Evolutionary conservation across 2,888 invertebrate species (phyloP), one percentile per base, ranked within the genome.

Genomic region (Glyphotaelius pellucidus): DNA sequence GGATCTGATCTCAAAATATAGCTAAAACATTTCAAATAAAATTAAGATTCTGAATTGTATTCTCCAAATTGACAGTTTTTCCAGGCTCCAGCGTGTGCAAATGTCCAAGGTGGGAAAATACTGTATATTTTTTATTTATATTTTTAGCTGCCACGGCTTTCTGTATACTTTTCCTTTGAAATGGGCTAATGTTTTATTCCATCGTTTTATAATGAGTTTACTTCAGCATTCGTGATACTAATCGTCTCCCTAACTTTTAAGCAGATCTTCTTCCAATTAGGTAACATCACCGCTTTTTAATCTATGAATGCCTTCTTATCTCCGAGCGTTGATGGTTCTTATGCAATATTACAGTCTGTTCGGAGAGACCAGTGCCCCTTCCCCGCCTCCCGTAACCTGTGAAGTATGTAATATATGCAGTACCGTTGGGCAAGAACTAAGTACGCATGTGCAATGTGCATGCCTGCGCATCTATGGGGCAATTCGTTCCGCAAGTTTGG

Each of bases 391-490:
- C 19, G 87, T 52, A 87, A 35, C 79, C 88, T 79, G 88, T 80
- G 88, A 89, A 38, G 88, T 89, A 80, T 89, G 88, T 89, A 89
- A 89, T 89, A 42, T 89, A 89, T 89, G 88, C 88, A 35, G 79
- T 89, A 89, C 88, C 88, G 88, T 89, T 89, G 79, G 67, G 79
- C 88, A 25, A 89, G 88, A 89, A 32, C 79, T 89, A 79, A 79
- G 88, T 79, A 89, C 67, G 67, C 67, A 67, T 67, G 67, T 67
- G n/a, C 67, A 67, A 67, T 89, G 88, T 31, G 88, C 88, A 89
- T 89, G 88, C 88, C 88, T 30, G 88, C 88, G 79, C 88, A 89
- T 89, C 88, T 79, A 79, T 38, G 38, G 67, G 31, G 35, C 88
- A 38, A 89, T 89, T 80, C 88, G 88, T 89, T 89, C 88, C 88